Conservation (phyloP, 2,888 invertebrate genomes). For the Phyto melanocephala region DNA sequence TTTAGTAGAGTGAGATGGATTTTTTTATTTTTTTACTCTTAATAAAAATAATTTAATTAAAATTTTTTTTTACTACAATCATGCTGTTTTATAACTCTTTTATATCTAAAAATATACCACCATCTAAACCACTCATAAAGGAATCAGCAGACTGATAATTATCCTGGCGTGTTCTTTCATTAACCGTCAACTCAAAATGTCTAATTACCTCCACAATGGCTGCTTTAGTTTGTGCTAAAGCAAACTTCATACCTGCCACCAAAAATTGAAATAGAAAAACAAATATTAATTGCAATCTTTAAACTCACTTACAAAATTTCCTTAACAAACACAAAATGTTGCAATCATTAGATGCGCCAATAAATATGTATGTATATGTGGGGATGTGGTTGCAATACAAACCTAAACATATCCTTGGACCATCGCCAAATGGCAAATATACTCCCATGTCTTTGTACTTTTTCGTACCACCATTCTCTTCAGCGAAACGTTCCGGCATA, state of each 20-base stretch:
- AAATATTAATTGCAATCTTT: neutral
- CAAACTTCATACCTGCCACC: constrained; percentile 65
- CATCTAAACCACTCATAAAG: constrained; percentile 66
- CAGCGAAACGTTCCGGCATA: constrained; percentile 67
- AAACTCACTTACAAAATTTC: constrained; percentile 3
- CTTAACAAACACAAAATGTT: constrained; percentile 11
- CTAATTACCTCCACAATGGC: constrained; percentile 66
- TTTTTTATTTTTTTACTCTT: neutral
- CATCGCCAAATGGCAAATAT: constrained; percentile 70
- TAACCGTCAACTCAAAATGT: constrained; percentile 63
- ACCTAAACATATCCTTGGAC: constrained; percentile 70
- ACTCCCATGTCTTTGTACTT: constrained; percentile 65
- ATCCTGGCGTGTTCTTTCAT: constrained; percentile 63
- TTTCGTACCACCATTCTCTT: constrained; percentile 40
- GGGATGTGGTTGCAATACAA: constrained; percentile 2
- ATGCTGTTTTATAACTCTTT: constrained; percentile 40
- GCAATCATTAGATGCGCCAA: constrained; percentile 4
- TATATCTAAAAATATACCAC: constrained; percentile 61
- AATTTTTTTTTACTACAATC: constrained; percentile 1
- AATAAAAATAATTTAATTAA: constrained; percentile 32
- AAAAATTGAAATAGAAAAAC: neutral
- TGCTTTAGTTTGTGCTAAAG: constrained; percentile 62
- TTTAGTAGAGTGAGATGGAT: neutral
- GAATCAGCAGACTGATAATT: constrained; percentile 61
- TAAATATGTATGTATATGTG: no score